Conservation (phyloP, 2,888 invertebrate species). For the Ennomos erosarius region DNA sequence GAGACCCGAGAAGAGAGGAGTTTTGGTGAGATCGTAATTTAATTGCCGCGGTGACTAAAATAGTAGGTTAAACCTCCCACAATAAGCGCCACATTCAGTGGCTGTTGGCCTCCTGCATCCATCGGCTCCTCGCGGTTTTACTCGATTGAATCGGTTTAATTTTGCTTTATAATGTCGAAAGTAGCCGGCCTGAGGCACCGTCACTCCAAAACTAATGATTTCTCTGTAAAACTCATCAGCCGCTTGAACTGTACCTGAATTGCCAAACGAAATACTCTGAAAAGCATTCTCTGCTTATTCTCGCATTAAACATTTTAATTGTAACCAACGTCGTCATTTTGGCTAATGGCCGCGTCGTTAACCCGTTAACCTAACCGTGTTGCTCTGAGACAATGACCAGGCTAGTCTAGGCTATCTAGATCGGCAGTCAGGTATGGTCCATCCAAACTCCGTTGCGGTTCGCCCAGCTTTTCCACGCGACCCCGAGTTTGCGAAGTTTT, state of each 20-base stretch:
- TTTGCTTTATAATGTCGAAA: no score
- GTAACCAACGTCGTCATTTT: conserved; percentile 11
- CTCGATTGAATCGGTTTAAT: no score
- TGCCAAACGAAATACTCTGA: conserved; percentile 6
- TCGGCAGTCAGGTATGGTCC: conserved; percentile 1
- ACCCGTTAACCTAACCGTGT: conserved; percentile 11
- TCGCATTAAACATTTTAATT: conserved; percentile 21
- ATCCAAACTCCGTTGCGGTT: not conserved
- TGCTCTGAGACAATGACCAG: conserved; percentile 14
- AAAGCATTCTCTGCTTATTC: conserved; percentile 15
- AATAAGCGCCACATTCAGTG: no score
- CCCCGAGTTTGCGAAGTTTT: not conserved
- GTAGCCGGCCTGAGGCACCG: no score
- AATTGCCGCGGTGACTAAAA: no score
- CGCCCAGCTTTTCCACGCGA: conserved; percentile 6
- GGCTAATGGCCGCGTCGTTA: conserved; percentile 18
- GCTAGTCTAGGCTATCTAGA: conserved; percentile 6
- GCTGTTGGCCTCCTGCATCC: no score
- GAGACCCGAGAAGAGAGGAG: no score
- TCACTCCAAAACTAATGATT: no score
- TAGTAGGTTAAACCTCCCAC: no score
- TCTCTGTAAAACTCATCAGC: no score
- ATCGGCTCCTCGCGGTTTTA: no score
- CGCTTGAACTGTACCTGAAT: not conserved
- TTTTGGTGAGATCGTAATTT: no score